A percentile compares a stretch with the other conserved stretches of the same genome.
Conservation (phyloP, 64 coral and sea anemone genomes). For the Porites lutea region DNA sequence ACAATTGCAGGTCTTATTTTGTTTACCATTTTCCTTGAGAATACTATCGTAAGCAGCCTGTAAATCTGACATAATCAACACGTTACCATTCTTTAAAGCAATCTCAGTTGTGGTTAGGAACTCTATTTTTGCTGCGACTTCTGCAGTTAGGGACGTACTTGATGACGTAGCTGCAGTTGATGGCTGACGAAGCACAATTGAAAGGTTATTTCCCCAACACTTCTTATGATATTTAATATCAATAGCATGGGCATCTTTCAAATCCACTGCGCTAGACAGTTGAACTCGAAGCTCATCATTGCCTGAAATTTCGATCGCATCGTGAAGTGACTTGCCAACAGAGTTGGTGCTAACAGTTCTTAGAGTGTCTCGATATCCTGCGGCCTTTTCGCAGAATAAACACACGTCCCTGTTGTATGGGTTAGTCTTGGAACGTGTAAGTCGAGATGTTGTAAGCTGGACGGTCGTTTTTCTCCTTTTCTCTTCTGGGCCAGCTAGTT, state of each 20-base stretch:
- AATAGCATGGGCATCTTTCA: constrained; percentile 60
- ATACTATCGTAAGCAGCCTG: constrained; percentile 54
- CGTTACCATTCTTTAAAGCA: too few relatives aligned
- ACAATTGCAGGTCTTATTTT: constrained; percentile 30
- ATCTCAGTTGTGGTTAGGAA: too few relatives aligned
- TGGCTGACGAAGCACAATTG: too few relatives aligned
- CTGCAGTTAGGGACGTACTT: too few relatives aligned
- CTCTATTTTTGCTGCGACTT: too few relatives aligned
- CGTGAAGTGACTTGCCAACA: constrained; percentile 59
- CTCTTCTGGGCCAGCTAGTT: constrained; percentile 7
- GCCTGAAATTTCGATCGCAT: constrained; percentile 59
- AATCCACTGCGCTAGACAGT: constrained; percentile 56
- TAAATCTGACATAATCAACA: too few relatives aligned
- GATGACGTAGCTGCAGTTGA: too few relatives aligned
- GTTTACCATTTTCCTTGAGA: constrained; percentile 54
- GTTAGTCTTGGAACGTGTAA: neutral
- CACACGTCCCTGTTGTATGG: constrained; percentile 53
- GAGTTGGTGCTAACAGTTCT: constrained; percentile 43
- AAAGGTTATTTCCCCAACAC: constrained; percentile 30
- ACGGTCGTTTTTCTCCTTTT: constrained; percentile 9
- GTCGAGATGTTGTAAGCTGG: neutral
- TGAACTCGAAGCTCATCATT: constrained; percentile 56
- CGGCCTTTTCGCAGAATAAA: constrained; percentile 50
- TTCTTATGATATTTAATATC: constrained; percentile 82
- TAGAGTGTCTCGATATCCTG: constrained; percentile 27